Percentiles rank a stretch among this genome's conserved stretches.
Conservation (phyloP, 2,888 invertebrate species). For the Nomada ruficornis region DNA sequence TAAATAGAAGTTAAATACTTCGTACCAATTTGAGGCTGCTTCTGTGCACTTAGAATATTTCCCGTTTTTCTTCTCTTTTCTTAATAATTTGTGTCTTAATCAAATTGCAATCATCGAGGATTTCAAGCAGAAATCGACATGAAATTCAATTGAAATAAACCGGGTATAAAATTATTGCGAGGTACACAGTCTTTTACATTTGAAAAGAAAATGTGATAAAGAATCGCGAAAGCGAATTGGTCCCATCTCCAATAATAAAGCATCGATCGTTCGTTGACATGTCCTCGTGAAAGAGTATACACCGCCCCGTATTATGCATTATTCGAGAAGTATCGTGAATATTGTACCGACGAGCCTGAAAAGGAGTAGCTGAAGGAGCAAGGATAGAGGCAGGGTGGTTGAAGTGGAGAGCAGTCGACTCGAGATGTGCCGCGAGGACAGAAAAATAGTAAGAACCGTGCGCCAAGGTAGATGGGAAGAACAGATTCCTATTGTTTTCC, state of each 20-base stretch:
- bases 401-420: constrained; percentile 55
- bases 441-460: constrained; percentile 59
- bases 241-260: constrained; percentile 21
- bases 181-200: background rate
- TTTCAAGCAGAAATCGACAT: no score
- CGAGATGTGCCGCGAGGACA: constrained; percentile 56
- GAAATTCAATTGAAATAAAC: background rate
- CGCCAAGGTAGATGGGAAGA: constrained; percentile 57
- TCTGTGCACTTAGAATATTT: background rate
- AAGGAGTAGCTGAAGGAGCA: constrained; percentile 42
- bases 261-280: constrained; percentile 24
- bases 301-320: constrained; percentile 54
- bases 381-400: constrained; percentile 28
- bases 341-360: constrained; percentile 39
- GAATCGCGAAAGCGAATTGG: constrained; percentile 6
- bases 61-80: no score
- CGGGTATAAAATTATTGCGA: background rate
- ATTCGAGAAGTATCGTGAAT: constrained; percentile 46
- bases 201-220: constrained; percentile 10
- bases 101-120: no score
- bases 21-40: background rate
- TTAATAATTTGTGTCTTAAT: no score
- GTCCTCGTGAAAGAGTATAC: background rate
- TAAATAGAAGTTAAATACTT: background rate
- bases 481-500: constrained; percentile 77